phyloP scores from a whole-genome alignment of 2,113 vertebrate species.

The Parotia lawesii region DNA sequence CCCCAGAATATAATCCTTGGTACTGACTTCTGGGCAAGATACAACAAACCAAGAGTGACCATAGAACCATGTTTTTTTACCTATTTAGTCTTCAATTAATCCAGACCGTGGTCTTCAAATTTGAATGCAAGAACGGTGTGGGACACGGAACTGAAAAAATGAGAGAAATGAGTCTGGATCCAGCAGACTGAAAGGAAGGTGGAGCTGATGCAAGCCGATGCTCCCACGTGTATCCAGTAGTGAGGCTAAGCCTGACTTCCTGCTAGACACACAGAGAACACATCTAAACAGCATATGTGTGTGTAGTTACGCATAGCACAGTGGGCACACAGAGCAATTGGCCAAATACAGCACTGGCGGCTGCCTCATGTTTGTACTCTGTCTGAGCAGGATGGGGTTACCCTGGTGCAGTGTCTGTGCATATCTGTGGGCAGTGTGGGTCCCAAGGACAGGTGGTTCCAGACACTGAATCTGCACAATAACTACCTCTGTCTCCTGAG shows the following conservation, averaged over 20 bases:
- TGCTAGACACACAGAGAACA: not conserved
- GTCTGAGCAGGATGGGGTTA: not conserved
- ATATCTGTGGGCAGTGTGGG: rapidly evolving
- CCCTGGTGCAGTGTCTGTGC: rapidly evolving
- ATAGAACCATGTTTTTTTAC: not conserved
- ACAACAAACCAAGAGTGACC: not conserved
- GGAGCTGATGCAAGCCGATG: not conserved
- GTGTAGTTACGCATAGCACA: not conserved
- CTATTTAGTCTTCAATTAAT: not conserved
- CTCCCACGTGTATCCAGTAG: not conserved
- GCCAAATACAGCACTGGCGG: not conserved
- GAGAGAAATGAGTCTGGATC: not conserved
- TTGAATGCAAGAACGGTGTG: not conserved
- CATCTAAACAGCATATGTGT: rapidly evolving
- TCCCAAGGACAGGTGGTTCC: not conserved
- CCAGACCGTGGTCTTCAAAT: not conserved
- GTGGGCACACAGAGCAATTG: not conserved
- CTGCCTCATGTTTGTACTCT: not conserved
- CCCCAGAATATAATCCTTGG: not conserved
- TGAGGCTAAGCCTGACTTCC: not conserved
- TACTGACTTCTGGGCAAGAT: not conserved
- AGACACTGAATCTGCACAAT: not conserved
- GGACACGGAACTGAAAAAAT: not conserved
- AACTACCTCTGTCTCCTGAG: not conserved
- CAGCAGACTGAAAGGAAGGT: not conserved